These are phyloP conservation scores for Chamaea fasciata DNA, from an alignment of 2,113 vertebrate species.

Conservation along the genomic window DNA sequence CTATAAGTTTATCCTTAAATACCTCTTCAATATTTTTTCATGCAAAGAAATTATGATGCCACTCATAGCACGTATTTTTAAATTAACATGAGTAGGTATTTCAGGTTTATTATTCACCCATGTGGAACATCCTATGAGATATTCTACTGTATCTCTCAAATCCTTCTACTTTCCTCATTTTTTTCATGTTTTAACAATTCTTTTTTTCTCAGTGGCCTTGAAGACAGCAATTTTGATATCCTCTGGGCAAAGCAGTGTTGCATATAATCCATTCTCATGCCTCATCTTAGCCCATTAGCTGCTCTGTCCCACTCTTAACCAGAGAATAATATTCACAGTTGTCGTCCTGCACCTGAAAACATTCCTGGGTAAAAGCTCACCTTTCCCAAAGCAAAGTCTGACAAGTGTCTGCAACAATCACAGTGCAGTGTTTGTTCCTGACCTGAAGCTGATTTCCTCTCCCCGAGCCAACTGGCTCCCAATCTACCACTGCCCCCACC, in stretches of 20 bases:
- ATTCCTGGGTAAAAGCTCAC: neutral
- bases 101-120: neutral
- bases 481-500: too few species aligned
- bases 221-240: neutral
- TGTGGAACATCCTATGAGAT: neutral
- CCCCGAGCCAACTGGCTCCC: neutral
- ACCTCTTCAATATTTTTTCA: neutral
- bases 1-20: neutral
- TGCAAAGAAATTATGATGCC: neutral
- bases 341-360: neutral
- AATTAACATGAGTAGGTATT: neutral
- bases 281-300: neutral
- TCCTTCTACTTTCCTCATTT: neutral
- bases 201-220: neutral
- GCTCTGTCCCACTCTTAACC: neutral
- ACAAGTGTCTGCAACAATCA: neutral
- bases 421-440: neutral
- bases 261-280: neutral
- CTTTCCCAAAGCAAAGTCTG: neutral
- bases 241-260: neutral
- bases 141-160: neutral
- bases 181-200: neutral
- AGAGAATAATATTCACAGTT: neutral
- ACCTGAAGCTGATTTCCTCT: neutral
- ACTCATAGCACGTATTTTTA: neutral